These are phyloP conservation scores for Cossypha heuglini DNA, from an alignment of 2,797 vertebrate species.

Conservation along the genomic window DNA sequence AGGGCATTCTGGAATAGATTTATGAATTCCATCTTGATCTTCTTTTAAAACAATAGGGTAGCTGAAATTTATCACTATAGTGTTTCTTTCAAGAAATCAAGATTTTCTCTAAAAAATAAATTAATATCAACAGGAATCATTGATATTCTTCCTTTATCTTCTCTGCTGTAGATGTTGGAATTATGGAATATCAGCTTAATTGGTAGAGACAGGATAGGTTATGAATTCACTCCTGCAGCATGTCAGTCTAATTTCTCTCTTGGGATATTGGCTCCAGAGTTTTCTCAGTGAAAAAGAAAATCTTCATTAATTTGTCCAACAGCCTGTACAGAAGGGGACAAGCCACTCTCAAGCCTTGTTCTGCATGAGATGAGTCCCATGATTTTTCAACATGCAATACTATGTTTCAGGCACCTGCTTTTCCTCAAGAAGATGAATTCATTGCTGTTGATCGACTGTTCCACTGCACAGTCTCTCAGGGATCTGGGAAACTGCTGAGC, in stretches of 20 bases:
- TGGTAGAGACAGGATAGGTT: not conserved
- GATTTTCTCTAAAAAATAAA: not conserved
- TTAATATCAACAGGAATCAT: not conserved
- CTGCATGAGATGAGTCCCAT: not conserved
- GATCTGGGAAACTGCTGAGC: constrained; percentile 51
- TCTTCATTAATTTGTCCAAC: not conserved
- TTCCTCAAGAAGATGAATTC: not conserved
- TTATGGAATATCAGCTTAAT: not conserved
- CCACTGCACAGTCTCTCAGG: not conserved
- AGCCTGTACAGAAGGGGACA: not conserved
- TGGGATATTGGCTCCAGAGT: not conserved
- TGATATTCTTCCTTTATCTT: not conserved
- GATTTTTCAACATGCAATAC: not conserved
- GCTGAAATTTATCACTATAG: not conserved
- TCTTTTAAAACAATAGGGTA: not conserved
- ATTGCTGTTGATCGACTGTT: not conserved
- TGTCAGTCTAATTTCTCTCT: not conserved
- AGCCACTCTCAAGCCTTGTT: not conserved
- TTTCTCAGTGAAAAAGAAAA: not conserved
- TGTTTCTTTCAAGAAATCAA: not conserved
- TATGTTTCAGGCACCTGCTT: not conserved
- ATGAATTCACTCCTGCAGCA: not conserved
- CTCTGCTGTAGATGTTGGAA: not conserved
- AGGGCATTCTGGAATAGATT: not conserved
- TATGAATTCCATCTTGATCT: not conserved